Conservation (phyloP, 1,140 invertebrate species). For the Frieseomelitta varia region DNA sequence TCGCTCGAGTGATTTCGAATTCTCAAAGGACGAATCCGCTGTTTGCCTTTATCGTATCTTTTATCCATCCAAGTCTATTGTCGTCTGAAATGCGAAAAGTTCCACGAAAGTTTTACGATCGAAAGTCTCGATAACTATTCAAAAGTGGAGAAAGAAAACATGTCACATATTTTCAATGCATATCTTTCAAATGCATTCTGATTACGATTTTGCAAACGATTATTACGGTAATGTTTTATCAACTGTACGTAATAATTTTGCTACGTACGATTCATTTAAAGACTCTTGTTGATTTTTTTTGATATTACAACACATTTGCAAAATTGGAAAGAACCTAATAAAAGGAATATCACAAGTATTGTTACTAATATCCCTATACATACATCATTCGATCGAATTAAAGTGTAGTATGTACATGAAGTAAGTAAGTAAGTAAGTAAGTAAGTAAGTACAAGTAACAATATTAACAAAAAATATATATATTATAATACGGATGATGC, state of each 20-base stretch:
- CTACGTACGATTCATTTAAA: neutral
- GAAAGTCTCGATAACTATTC: conserved; percentile 25
- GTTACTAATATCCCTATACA: neutral
- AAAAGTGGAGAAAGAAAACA: neutral
- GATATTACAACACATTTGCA: neutral
- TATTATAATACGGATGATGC: neutral
- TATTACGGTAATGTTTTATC: neutral
- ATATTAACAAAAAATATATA: neutral
- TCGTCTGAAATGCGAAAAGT: neutral
- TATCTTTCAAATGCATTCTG: neutral
- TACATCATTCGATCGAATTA: too few relatives aligned
- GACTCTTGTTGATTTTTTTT: neutral
- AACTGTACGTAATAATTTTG: neutral
- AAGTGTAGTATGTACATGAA: neutral
- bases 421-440: neutral
- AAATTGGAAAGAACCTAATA: neutral
- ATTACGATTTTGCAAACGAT: neutral
- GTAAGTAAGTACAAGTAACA: neutral
- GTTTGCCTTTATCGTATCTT: conserved; percentile 18
- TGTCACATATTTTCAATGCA: too few relatives aligned
- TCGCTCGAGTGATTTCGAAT: conserved; percentile 24
- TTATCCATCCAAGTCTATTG: neutral
- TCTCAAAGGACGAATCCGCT: conserved; percentile 2
- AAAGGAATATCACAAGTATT: neutral
- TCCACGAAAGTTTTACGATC: neutral